Evolutionary conservation across 2,888 invertebrate genomes (phyloP).

Genomic region (Myathropa florea): DNA sequence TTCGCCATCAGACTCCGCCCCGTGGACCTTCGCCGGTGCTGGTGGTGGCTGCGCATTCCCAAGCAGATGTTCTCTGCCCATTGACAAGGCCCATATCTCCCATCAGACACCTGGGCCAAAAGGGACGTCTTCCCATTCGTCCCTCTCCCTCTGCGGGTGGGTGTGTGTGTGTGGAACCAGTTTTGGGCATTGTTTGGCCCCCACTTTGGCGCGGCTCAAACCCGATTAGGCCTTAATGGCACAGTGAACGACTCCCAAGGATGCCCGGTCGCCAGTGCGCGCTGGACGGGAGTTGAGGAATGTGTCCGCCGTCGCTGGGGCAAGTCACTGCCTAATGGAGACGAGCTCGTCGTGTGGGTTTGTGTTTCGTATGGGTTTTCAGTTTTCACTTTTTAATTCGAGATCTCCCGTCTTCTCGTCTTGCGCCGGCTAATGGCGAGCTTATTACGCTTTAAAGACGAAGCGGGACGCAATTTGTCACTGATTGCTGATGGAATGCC

Average conservation of each 20-base stretch:
- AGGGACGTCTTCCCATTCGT: conserved; percentile 48
- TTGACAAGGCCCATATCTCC: conserved; percentile 67
- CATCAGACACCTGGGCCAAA: conserved; percentile 68
- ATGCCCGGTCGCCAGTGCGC: conserved; percentile 13
- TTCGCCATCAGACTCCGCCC: neutral
- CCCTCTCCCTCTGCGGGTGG: neutral
- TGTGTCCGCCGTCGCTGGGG: conserved; percentile 7
- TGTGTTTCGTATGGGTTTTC: conserved; percentile 17
- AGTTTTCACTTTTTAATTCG: conserved; percentile 52
- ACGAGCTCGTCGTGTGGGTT: too few relatives aligned
- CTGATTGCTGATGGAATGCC: conserved; percentile 50
- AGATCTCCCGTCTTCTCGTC: conserved; percentile 38
- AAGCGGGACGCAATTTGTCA: conserved; percentile 56
- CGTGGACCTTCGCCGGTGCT: conserved; percentile 2
- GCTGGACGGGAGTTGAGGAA: conserved; percentile 35
- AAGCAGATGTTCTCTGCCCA: conserved; percentile 70
- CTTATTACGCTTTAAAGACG: conserved; percentile 46
- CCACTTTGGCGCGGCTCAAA: conserved; percentile 34
- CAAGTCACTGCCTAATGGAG: neutral
- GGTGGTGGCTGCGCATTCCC: conserved; percentile 37
- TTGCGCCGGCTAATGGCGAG: conserved; percentile 21
- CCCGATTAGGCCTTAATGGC: conserved; percentile 66
- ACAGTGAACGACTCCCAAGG: conserved; percentile 34
- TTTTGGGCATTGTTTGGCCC: conserved; percentile 68
- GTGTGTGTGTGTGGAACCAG: conserved; percentile 26